Base-by-base conservation (phyloP, 2,888 invertebrate genomes). In the Aphrophora alni region DNA sequence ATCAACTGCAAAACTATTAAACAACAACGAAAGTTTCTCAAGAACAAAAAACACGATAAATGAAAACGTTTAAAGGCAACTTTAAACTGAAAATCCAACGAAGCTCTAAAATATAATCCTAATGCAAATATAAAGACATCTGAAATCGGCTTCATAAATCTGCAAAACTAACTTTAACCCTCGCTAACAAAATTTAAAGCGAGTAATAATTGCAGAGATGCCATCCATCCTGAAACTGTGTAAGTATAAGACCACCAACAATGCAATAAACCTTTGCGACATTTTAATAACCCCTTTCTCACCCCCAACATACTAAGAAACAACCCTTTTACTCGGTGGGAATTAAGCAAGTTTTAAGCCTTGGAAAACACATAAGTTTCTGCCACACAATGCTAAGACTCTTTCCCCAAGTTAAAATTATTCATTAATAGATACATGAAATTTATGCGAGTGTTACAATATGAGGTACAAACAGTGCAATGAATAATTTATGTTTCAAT, bases 171-270 rank as follows among this genome's bases (percentile, higher is more conserved):
- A 33, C 33, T 8, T n/a, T 33, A 81, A 79, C 59, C 21, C 59
- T 59, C 10, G n/a, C 17, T 2, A 44, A 14, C 44, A 14, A 44
- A 10, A 44, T 44, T 59, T 21, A n/a, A 59, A 59, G 59, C 59
- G n/a, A 8, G 59, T 59, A n/a, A 59, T 59, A 59, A 59, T 59
- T 59, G 59, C 21, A n/a, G 68, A 74, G 73, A n/a, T n/a, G 51
- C 38, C 78, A 79, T 79, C 73, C 59, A 73, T 79, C 78, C 33
- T 73, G 24, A 79, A 74, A 25, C 74, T 79, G 78, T 38, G 68
- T 59, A 59, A 79, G 74, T 79, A 78, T 72, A 78, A 72, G 51
- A 26, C 78, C 74, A 79, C 78, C 78, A 74, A 68, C 68, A 74
- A 51, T 71, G 78, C 38, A 59, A 59, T 59, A 59, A 59, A 59